These are phyloP conservation scores for Sepiola atlantica DNA, from an alignment of 2,888 invertebrate species.

Conservation along the genomic window DNA sequence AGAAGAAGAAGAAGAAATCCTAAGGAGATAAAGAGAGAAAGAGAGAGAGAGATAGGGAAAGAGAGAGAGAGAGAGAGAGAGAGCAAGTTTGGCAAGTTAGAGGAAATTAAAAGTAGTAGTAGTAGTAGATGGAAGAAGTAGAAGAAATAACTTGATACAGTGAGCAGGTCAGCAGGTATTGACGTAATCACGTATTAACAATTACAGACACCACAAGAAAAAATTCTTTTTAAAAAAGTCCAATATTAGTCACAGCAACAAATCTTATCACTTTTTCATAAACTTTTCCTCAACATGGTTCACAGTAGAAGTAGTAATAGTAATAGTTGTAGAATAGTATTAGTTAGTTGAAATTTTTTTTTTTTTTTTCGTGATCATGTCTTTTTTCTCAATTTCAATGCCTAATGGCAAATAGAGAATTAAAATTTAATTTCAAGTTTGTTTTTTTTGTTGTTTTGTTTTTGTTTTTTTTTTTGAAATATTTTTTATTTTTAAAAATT, in stretches of 20 bases:
- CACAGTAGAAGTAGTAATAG: constrained; percentile 45
- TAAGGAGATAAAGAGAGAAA: not conserved
- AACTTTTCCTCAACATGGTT: constrained; percentile 38
- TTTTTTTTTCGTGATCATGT: constrained; percentile 36
- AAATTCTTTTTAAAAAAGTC: constrained; percentile 40
- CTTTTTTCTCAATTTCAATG: not conserved
- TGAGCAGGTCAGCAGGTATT: constrained; percentile 47
- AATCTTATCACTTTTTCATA: constrained; percentile 40
- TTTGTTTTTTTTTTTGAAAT: not conserved
- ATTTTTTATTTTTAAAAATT: constrained; percentile 2
- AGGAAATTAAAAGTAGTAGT: constrained; percentile 16
- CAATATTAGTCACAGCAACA: constrained; percentile 47
- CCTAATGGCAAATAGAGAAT: constrained; percentile 32
- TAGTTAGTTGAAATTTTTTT: constrained; percentile 33
- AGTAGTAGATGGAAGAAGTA: constrained; percentile 38
- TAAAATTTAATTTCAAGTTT: constrained; percentile 32
- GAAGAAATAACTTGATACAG: constrained; percentile 43
- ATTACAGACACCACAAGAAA: constrained; percentile 47
- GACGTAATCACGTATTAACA: constrained; percentile 45
- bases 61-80: not conserved
- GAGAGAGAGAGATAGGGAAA: not conserved
- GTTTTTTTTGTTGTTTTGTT: no score
- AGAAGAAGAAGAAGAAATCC: not conserved
- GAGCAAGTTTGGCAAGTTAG: not conserved
- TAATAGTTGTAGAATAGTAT: not conserved